These are phyloP conservation scores for Cryptophagus acutangulus DNA, from an alignment of 2,888 invertebrate genomes.

Conservation along the genomic window DNA sequence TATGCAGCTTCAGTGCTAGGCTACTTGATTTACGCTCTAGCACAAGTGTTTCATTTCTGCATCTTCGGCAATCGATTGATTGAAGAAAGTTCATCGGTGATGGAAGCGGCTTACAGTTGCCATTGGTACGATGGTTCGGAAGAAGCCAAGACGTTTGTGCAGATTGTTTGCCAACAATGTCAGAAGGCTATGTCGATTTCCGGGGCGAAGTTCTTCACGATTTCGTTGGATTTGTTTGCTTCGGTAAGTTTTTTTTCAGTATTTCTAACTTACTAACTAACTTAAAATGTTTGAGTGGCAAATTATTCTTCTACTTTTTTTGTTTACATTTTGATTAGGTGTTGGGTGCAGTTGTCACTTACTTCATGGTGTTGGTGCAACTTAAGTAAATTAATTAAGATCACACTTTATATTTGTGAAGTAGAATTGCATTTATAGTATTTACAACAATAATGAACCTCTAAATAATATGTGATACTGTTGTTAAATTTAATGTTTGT, in stretches of 20 bases:
- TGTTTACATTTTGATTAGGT: constrained; percentile 55
- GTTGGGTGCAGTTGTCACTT: constrained; percentile 80
- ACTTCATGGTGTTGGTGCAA: constrained; percentile 89
- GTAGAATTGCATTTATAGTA: too few relatives aligned
- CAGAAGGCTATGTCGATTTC: constrained; percentile 86
- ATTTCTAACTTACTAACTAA: too few relatives aligned
- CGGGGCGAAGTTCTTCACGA: constrained; percentile 85
- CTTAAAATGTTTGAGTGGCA: neutral
- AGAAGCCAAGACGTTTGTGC: constrained; percentile 85
- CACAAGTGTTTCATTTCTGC: constrained; percentile 82
- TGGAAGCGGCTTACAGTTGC: constrained; percentile 87
- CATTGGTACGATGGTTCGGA: constrained; percentile 90
- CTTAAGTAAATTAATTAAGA: constrained; percentile 66
- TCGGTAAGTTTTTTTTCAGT: constrained; percentile 71
- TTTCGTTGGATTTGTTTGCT: constrained; percentile 80
- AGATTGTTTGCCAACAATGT: constrained; percentile 86
- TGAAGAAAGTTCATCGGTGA: constrained; percentile 88
- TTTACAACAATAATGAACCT: too few relatives aligned
- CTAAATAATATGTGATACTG: too few relatives aligned
- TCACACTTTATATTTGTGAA: too few relatives aligned
- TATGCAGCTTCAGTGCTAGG: constrained; percentile 76
- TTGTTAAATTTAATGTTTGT: too few relatives aligned
- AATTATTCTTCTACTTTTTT: constrained; percentile 15
- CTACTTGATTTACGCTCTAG: constrained; percentile 73
- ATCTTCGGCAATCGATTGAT: constrained; percentile 82